Evolutionary conservation across 1,140 invertebrate genomes (phyloP).

Genomic region (Lepidostoma basale): DNA sequence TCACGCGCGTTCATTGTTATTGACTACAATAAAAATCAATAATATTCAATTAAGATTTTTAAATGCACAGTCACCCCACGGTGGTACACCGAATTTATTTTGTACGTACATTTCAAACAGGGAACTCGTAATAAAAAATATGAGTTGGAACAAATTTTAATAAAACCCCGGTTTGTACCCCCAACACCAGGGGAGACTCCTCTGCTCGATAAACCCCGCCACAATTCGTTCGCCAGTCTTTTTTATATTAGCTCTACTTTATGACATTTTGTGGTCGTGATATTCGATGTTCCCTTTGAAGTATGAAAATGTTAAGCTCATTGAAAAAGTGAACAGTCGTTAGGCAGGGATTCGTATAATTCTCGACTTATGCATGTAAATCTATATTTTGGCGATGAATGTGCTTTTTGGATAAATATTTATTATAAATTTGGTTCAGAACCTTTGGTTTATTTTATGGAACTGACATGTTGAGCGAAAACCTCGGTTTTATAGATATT

Average conservation of each 20-base stretch:
- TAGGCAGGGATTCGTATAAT: conserved; percentile 10
- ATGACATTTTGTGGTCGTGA: conserved; percentile 35
- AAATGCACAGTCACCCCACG: conserved; percentile 18
- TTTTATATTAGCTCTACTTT: conserved; percentile 45
- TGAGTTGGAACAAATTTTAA: conserved; percentile 45
- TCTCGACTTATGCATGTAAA: too few species aligned
- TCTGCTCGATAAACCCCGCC: conserved; percentile 40
- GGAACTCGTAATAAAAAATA: conserved; percentile 44
- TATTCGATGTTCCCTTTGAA: conserved; percentile 25
- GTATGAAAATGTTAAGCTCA: conserved; percentile 14
- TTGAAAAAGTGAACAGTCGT: conserved; percentile 21
- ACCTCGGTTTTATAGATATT: too few species aligned
- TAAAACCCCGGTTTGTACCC: conserved; percentile 38
- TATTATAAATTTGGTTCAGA: too few species aligned
- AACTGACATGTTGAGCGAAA: too few species aligned
- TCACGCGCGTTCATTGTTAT: too few species aligned
- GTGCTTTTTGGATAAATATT: too few species aligned
- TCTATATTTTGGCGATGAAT: too few species aligned
- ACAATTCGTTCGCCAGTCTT: conserved; percentile 42
- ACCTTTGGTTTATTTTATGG: too few species aligned
- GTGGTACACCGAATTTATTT: conserved; percentile 29
- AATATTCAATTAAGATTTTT: conserved; percentile 2
- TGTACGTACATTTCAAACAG: conserved; percentile 26
- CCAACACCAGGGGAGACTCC: conserved; percentile 28
- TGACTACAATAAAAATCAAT: conserved; percentile 19